Conservation (phyloP, 2,797 vertebrate genomes). For the Sciurus vulgaris region DNA sequence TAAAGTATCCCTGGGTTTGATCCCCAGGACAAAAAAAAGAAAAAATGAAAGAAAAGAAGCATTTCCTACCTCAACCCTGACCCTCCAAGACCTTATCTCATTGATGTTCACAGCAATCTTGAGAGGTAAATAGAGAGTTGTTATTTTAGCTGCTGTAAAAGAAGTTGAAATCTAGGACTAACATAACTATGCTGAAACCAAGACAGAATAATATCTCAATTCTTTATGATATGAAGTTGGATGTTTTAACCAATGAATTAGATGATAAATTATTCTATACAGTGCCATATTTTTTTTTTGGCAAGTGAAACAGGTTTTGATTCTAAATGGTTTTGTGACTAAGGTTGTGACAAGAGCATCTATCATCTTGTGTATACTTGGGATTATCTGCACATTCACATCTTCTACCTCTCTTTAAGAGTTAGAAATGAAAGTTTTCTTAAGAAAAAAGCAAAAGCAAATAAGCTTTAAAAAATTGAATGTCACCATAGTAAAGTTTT, state of each 20-base stretch:
- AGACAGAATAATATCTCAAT: neutral
- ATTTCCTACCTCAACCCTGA: neutral
- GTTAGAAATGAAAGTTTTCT: neutral
- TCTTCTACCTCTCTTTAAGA: neutral
- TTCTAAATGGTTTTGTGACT: slow-evolving; percentile 29
- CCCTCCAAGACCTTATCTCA: neutral
- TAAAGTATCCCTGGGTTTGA: neutral
- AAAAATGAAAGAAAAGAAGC: neutral
- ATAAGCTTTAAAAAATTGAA: slow-evolving; percentile 62
- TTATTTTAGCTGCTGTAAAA: neutral
- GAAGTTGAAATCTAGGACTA: neutral
- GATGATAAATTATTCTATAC: neutral
- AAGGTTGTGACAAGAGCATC: slow-evolving; percentile 28
- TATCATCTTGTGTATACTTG: neutral
- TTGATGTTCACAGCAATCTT: neutral
- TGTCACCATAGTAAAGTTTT: slow-evolving; percentile 13
- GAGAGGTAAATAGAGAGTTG: neutral
- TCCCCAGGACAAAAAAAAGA: neutral
- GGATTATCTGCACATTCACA: neutral
- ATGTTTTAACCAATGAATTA: slow-evolving; percentile 20
- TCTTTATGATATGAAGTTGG: neutral
- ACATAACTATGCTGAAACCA: neutral
- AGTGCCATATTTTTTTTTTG: neutral
- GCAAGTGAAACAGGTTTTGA: slow-evolving; percentile 18
- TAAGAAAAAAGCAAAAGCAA: neutral